Conservation (phyloP, 1,140 invertebrate genomes). For the Calephelis virginiensis region DNA sequence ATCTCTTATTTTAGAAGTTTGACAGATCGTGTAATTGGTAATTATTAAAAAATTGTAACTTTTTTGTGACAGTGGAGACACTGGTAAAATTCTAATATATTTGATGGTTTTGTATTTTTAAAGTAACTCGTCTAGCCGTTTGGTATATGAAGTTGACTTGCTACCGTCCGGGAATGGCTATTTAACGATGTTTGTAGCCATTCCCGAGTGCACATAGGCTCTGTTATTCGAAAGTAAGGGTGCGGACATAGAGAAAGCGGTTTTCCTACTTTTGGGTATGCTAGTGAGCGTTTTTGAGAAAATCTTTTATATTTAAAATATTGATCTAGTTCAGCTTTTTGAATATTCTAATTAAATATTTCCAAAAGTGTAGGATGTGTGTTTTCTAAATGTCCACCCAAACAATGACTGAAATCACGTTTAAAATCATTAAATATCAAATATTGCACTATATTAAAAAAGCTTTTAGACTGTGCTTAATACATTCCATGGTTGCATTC, state of each 20-base stretch:
- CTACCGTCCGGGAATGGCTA: too few species aligned
- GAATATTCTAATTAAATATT: conserved; percentile 12
- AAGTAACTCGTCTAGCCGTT: conserved; percentile 47
- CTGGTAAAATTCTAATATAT: conserved; percentile 28
- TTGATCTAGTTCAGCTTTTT: conserved; percentile 9
- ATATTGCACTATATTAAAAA: conserved; percentile 40
- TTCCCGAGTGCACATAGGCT: conserved; percentile 32
- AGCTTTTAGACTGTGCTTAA: conserved; percentile 73
- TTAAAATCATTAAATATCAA: conserved; percentile 39
- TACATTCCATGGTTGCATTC: conserved; percentile 71
- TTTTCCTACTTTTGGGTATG: conserved; percentile 6
- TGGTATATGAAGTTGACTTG: conserved; percentile 22
- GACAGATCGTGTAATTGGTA: too few species aligned
- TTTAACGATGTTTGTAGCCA: conserved; percentile 13
- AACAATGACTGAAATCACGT: conserved; percentile 52
- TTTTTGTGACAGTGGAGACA: too few species aligned
- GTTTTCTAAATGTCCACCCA: conserved; percentile 12
- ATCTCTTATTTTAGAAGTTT: too few species aligned
- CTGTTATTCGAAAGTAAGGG: conserved; percentile 1
- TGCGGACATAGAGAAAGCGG: conserved; percentile 2
- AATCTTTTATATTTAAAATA: conserved; percentile 13
- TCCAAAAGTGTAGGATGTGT: conserved; percentile 12
- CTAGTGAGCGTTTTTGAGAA: conserved; percentile 6
- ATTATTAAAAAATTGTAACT: too few species aligned
- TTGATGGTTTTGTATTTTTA: conserved; percentile 45